Evolutionary conservation across 2,113 vertebrate genomes (phyloP), one percentile per base, ranked within the genome.

Genomic region (Serilophus lunatus): DNA sequence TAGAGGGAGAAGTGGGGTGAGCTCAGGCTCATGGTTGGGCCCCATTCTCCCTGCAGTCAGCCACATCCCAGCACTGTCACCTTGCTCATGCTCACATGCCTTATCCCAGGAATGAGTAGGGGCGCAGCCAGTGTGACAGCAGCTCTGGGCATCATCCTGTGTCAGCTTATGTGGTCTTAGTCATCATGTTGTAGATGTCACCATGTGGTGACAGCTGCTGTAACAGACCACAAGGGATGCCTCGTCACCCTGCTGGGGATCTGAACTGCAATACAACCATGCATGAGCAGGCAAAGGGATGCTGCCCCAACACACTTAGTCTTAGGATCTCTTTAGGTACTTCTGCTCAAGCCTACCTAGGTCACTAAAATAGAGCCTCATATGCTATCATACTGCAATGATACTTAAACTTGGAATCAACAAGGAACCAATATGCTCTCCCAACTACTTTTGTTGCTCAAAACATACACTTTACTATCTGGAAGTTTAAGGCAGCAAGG

Each of bases 221-320:
- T 18, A 59, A 56, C 11, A 54, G 10, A 51, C 47, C 3, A 33
- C 0, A 0, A 90, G 6, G 18, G 18, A 20, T 38, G 25, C 59
- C 68, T 23, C 3, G 1, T 28, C 28, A 40, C 28, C 14, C 11
- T 2, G 0, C 33, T 3, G 1, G 9, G 5, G 9, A 19, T 33
- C 64, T 20, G 35, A 90, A 42, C 56, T 14, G 3, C 5, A 1
- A 14, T 23, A 56, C 22, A 70, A 10, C 38, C 25, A 50, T 0
- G 0, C 8, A 9, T 0, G 0, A 77, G 63, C 25, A 50, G 12
- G 19, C 33, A 51, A 51, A 0, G 0, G 38, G 38, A 66, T 9
- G 29, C 54, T 66, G 65, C 51, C 79, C 44, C 82, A 82, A 12
- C 3, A 28, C 0, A 2, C 18, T 68, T 38, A 17, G 9, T 14